These are phyloP conservation scores for Teinopalpus imperialis DNA, from an alignment of 2,888 invertebrate species.

Conservation along the genomic window DNA sequence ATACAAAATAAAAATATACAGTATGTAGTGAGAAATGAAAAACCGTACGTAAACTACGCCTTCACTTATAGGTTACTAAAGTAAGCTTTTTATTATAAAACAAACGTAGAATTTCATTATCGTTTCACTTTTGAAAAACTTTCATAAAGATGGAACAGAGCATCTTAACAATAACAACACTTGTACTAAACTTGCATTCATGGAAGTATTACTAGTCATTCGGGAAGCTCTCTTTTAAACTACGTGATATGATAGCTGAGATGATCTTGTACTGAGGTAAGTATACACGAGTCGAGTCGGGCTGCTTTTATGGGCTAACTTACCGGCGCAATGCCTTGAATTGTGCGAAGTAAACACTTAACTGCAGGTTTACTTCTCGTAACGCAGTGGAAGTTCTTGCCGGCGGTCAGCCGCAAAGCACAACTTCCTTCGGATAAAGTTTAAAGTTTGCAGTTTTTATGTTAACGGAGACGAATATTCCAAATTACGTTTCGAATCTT, in stretches of 20 bases:
- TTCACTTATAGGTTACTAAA: no score
- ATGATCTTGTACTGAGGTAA: slow-evolving; percentile 26
- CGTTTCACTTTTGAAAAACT: no score
- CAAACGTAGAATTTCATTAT: no score
- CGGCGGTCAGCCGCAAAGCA: slow-evolving; percentile 54
- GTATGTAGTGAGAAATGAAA: no score
- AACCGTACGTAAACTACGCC: no score
- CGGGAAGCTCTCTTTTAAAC: slow-evolving; percentile 11
- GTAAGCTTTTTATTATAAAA: no score
- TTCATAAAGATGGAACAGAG: no score
- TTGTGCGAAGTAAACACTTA: slow-evolving; percentile 77
- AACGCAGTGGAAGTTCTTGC: slow-evolving; percentile 64
- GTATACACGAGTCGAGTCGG: slow-evolving; percentile 41
- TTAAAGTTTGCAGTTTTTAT: slow-evolving; percentile 66
- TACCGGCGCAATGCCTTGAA: slow-evolving; percentile 45
- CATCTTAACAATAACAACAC: slow-evolving; percentile 1
- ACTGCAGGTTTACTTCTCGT: slow-evolving; percentile 71
- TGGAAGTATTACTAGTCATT: slow-evolving; percentile 7
- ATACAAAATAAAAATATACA: no score
- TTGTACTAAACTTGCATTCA: background rate
- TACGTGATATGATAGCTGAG: slow-evolving; percentile 23
- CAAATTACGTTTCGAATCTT: slow-evolving; percentile 6
- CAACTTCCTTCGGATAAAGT: slow-evolving; percentile 56
- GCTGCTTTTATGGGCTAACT: slow-evolving; percentile 36
- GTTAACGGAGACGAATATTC: slow-evolving; percentile 43